These are phyloP conservation scores for Poecilia velifera DNA, from an alignment of 2,797 vertebrate species.

Conservation along the genomic window DNA sequence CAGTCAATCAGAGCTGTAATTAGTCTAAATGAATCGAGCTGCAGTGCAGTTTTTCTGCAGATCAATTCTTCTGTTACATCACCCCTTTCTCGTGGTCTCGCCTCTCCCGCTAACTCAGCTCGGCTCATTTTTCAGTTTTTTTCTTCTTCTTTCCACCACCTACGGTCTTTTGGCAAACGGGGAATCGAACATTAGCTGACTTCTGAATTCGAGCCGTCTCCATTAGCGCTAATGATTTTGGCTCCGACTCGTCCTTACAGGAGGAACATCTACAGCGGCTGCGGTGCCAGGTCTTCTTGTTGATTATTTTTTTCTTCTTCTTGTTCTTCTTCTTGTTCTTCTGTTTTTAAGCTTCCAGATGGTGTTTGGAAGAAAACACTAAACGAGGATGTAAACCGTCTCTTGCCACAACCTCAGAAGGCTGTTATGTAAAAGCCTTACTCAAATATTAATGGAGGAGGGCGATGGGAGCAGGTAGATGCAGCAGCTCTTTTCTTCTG, in stretches of 20 bases:
- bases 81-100: conserved; percentile 18
- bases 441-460: conserved; percentile 43
- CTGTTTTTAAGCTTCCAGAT: conserved; percentile 51
- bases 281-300: conserved; percentile 27
- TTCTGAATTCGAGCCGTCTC: conserved; percentile 54
- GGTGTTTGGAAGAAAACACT: conserved; percentile 42
- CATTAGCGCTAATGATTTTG: conserved; percentile 71
- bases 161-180: conserved; percentile 53
- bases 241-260: conserved; percentile 36
- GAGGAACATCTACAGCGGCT: conserved; percentile 34
- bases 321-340: conserved; percentile 14
- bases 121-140: conserved; percentile 30
- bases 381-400: conserved; percentile 38
- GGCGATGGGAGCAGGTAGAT: conserved; percentile 36
- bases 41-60: background rate
- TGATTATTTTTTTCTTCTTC: background rate
- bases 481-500: conserved; percentile 14
- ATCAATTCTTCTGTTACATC: conserved; percentile 16
- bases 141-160: conserved; percentile 18
- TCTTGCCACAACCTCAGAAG: too few species aligned
- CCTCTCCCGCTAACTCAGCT: conserved; percentile 49
- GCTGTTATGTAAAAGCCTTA: conserved; percentile 33
- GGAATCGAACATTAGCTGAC: conserved; percentile 49
- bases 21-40: background rate
- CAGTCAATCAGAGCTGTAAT: background rate